Percentiles rank a stretch among this genome's conserved stretches.
These are phyloP conservation scores for Formica aserva DNA, from an alignment of 2,888 invertebrate genomes.

Conservation along the genomic window DNA sequence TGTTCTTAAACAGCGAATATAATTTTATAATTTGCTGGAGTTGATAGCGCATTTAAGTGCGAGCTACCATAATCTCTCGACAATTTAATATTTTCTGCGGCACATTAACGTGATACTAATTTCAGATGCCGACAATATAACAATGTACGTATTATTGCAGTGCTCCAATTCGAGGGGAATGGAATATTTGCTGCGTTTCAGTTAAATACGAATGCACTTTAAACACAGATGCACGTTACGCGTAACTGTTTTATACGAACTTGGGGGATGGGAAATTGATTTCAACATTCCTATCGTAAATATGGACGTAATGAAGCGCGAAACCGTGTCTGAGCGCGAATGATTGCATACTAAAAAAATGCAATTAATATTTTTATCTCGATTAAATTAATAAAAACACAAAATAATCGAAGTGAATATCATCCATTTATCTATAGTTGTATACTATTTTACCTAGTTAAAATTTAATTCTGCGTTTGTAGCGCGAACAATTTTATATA, in stretches of 20 bases:
- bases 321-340: slow-evolving; percentile 24
- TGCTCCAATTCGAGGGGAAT: slow-evolving; percentile 39
- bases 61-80: slow-evolving; percentile 14
- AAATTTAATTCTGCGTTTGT: slow-evolving; percentile 3
- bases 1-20: not conserved
- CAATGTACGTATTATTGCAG: slow-evolving; percentile 45
- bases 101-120: slow-evolving; percentile 20
- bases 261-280: slow-evolving; percentile 45
- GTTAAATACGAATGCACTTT: slow-evolving; percentile 41
- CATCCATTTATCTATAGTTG: slow-evolving; percentile 19
- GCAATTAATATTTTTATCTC: slow-evolving; percentile 49
- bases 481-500: not conserved
- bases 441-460: not conserved
- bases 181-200: slow-evolving; percentile 41
- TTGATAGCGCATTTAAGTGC: not conserved
- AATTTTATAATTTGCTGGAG: not conserved
- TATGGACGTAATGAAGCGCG: slow-evolving; percentile 52
- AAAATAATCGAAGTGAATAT: not conserved
- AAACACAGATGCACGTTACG: slow-evolving; percentile 40
- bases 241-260: slow-evolving; percentile 46
- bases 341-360: slow-evolving; percentile 23
- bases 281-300: slow-evolving; percentile 47
- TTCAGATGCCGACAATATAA: slow-evolving; percentile 18
- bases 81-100: not conserved
- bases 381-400: slow-evolving; percentile 31